Conservation (phyloP, 2,797 vertebrate species). For the Trachops cirrhosus region DNA sequence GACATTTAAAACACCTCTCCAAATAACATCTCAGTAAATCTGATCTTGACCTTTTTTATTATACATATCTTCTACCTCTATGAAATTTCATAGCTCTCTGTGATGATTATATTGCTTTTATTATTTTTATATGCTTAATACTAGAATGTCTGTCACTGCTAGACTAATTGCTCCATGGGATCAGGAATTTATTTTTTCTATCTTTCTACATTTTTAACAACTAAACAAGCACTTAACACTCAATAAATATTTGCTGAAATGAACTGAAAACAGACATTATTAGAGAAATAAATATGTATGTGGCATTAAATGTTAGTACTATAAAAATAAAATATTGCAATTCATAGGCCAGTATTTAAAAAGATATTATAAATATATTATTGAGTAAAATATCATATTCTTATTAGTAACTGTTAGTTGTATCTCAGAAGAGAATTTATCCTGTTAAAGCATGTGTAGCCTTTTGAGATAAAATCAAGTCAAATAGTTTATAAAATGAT, state of each 20-base stretch:
- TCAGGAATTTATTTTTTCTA: neutral
- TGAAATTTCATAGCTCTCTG: neutral
- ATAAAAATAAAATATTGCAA: slow-evolving; percentile 7
- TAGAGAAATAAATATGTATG: slow-evolving; percentile 41
- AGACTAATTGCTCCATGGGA: neutral
- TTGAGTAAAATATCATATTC: slow-evolving; percentile 33
- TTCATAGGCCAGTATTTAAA: slow-evolving; percentile 56
- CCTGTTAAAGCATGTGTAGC: slow-evolving; percentile 36
- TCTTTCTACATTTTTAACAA: neutral
- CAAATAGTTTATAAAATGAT: slow-evolving; percentile 59
- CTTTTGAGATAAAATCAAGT: slow-evolving; percentile 65
- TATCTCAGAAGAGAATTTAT: slow-evolving; percentile 39
- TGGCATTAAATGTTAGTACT: slow-evolving; percentile 20
- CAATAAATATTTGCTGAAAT: slow-evolving; percentile 32
- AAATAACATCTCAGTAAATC: neutral
- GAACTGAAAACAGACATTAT: neutral
- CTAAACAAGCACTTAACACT: neutral
- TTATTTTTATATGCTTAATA: neutral
- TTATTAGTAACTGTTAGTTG: slow-evolving; percentile 45
- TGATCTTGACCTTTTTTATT: neutral
- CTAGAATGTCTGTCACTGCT: neutral
- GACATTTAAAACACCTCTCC: neutral
- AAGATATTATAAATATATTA: slow-evolving; percentile 41
- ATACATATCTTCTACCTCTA: neutral
- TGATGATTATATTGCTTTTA: neutral